Evolutionary conservation across 2,113 vertebrate genomes (phyloP), one percentile per base, ranked within the genome.

Genomic region (Chunga burmeisteri): DNA sequence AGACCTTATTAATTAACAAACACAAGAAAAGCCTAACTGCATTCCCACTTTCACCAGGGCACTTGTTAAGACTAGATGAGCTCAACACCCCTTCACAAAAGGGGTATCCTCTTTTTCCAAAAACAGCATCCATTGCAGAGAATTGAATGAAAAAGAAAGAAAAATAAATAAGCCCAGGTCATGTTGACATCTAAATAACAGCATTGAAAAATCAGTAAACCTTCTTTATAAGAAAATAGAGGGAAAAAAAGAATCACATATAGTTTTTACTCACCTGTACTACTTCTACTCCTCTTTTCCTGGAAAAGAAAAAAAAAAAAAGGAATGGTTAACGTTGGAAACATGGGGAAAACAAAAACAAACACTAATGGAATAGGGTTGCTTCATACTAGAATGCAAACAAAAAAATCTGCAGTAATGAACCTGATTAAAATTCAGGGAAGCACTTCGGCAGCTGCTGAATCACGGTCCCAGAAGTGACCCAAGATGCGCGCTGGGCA

Each of bases 211-310:
- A 59, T 26, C 19, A 32, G 15, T 36, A 86, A 55, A 23, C 2
- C 63, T 65, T 70, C 20, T 56, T 66, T 11, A n/a, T 13, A 75
- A 66, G 72, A 86, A 74, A 77, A 89, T 1, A 42, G n/a, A 9
- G 36, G 25, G 38, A 12, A 15, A 26, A 49, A 14, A 12, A 15
- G 23, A 49, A 14, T 13, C 29, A 55, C 81, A 86, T 6, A 15
- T 1, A 56, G 52, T 47, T 87, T 81, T 91, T 97, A 97, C 99
- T 99, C 98, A 99, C 99, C 99, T 99, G 99, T 89, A 99, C 98
- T 80, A 99, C 99, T 96, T 99, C 99, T 91, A 99, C 99, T 77
- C 99, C 99, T 97, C 99, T 98, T 99, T 99, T 99, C 98, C 99
- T 99, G 97, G 47, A 98, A 96, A 97, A 96, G 88, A 95, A 86